Evolutionary conservation across 2,797 vertebrate genomes (phyloP), one percentile per base, ranked within the genome.

Genomic region (Dermochelys coriacea): DNA sequence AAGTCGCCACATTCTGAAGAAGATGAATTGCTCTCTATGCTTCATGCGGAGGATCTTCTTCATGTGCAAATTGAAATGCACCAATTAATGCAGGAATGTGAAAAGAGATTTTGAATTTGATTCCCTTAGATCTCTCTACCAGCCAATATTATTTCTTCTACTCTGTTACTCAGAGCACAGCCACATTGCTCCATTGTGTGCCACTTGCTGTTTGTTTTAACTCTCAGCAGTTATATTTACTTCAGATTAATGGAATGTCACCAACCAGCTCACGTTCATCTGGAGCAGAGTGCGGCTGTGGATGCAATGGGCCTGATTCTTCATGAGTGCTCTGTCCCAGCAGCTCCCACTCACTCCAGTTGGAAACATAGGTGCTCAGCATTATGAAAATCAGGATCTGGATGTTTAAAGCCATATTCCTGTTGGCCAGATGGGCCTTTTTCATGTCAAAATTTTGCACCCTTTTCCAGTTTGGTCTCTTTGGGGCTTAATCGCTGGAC

Each of bases 121-220:
- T 54, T 49, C 37, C 78, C 50, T 78, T 31, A 49, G 15, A 29
- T 87, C 86, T 84, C 50, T 51, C 77, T 41, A 4, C 52, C 80
- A 1, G 23, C 16, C 4, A 88, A 23, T 31, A 55, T 74, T 80
- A 14, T 71, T 54, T 75, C 68, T 41, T 37, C 68, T 37, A 12
- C 37, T 41, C n/a, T 90, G 11, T 45, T 75, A 9, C 41, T 34
- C 41, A 82, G 84, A 57, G 25, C 81, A 49, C 74, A 0, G 7
- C 80, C 93, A 86, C 71, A 57, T 90, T 3, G 82, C 84, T 80
- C 87, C 84, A 74, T 75, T 16, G 14, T 68, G 92, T 89, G 84
- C 81, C 71, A 47, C 88, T 77, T 89, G 84, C 88, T 81, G 71
- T 50, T 91, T 57, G 31, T 82, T 31, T 74, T 91, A 86, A 75